Conservation (phyloP, 2,888 invertebrate genomes). For the Metallyticus violacea region DNA sequence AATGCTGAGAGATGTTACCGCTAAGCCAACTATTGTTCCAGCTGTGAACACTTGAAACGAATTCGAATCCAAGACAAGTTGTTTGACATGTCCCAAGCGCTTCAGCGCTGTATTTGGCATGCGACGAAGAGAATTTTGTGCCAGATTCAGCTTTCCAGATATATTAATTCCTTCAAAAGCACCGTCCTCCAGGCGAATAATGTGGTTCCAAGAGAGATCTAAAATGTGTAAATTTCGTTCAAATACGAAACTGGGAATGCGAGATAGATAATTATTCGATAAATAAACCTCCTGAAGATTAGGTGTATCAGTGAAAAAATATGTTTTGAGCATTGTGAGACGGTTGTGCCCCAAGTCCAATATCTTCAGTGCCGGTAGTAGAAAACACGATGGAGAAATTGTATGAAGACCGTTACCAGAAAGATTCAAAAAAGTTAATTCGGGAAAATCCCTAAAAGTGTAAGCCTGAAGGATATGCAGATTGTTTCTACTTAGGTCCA, state of each 20-base stretch:
- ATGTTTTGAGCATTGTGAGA: constrained; percentile 29
- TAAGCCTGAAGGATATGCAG: constrained; percentile 33
- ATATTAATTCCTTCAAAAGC: constrained; percentile 36
- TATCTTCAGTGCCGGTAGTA: constrained; percentile 31
- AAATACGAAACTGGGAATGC: constrained; percentile 32
- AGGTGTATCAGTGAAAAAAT: constrained; percentile 34
- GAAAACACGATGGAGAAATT: constrained; percentile 33
- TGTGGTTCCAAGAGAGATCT: constrained; percentile 34
- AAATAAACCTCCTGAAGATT: constrained; percentile 32
- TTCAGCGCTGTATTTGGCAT: constrained; percentile 35
- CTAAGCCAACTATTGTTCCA: constrained; percentile 31
- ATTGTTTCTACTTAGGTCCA: constrained; percentile 35
- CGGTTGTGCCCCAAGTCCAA: constrained; percentile 35
- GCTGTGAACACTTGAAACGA: constrained; percentile 30
- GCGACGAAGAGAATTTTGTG: constrained; percentile 34
- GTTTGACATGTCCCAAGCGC: constrained; percentile 30
- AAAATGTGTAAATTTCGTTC: constrained; percentile 29
- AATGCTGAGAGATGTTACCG: constrained; percentile 33
- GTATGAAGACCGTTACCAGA: constrained; percentile 35
- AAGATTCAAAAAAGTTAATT: constrained; percentile 33
- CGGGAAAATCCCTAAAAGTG: constrained; percentile 34
- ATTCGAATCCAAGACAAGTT: constrained; percentile 36
- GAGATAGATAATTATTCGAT: constrained; percentile 33
- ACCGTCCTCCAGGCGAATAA: constrained; percentile 36
- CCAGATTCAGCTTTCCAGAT: constrained; percentile 32